A percentile compares a stretch with the other conserved stretches of the same genome.
phyloP scores from a whole-genome alignment of 2,797 vertebrate genomes.

The Pachyuromys duprasi region DNA sequence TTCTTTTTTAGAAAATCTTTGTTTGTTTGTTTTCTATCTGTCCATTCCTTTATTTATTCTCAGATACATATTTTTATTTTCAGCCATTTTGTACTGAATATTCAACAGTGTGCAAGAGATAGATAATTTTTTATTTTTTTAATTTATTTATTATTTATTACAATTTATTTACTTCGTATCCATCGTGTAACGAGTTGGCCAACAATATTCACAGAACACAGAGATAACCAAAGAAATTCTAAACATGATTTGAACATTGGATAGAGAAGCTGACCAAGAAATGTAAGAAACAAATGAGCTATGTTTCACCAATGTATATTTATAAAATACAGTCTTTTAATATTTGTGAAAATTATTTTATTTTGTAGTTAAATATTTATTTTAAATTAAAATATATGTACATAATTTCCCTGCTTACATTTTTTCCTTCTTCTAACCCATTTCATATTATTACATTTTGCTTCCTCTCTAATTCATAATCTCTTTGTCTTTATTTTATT shows the following conservation, averaged over 20 bases:
- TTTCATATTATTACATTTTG: not conserved
- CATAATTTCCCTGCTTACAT: not conserved
- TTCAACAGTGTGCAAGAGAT: too few species aligned
- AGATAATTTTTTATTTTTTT: too few species aligned
- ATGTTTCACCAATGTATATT: not conserved
- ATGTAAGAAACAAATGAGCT: not conserved
- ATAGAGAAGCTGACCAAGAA: not conserved
- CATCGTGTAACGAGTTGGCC: conserved; percentile 3
- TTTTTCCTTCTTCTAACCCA: not conserved
- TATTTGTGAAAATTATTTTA: not conserved
- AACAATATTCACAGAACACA: not conserved
- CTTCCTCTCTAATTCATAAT: not conserved
- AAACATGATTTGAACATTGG: conserved; percentile 11
- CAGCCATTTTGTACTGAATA: too few species aligned
- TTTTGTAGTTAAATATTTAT: not conserved
- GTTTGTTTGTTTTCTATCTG: not conserved
- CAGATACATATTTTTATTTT: too few species aligned
- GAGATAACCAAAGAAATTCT: not conserved
- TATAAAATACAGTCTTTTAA: not conserved
- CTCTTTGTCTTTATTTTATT: not conserved
- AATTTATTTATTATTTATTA: too few species aligned
- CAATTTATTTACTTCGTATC: too few species aligned
- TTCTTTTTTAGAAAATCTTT: conserved; percentile 54
- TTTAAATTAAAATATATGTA: not conserved
- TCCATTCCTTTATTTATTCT: too few species aligned